Base-by-base conservation (phyloP, 2,797 vertebrate genomes). In the Oophaga sylvatica region DNA sequence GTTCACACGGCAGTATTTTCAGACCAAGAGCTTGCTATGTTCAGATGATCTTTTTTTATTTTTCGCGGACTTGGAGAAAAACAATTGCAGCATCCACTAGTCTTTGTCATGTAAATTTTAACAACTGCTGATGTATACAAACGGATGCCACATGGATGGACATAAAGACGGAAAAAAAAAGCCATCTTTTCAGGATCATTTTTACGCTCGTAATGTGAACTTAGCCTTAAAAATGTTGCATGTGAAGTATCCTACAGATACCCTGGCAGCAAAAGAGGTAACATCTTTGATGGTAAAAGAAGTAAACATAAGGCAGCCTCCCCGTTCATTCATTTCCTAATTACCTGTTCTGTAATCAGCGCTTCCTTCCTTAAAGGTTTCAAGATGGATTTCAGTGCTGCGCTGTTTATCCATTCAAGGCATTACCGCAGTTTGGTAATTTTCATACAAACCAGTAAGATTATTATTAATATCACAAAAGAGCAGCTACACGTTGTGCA, bases 311-410 rank as follows among this genome's bases (percentile, higher is more conserved):
- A 71, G 53, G 29, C 68, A 19, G 71, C 29, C 16, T 77, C 71
- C 57, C 65, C 80, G 48, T 81, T 70, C 81, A 77, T 65, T 77
- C 60, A 75, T 86, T 88, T 86, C 79, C 84, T 89, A 85, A 89
- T 89, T 89, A 89, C 79, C 26, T 26, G 70, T n/a, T 62, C 84
- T 86, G 79, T 89, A 89, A 89, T 89, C 83, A 85, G 67, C 41
- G 71, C 84, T 89, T 89, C 87, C 87, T 89, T 89, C 84, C 84
- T 89, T 86, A 88, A 88, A 88, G 81, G 83, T 81, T 88, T 88
- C 87, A 89, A 89, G 87, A 85, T 85, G 83, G 83, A 76, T 81
- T 81, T 88, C 20, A 75, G 41, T 62, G 60, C n/a, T 60, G 59
- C 22, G 16, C 31, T 81, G 53, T 89, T 82, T 86, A 82, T 78